Evolutionary conservation across 2,113 vertebrate genomes (phyloP).

Genomic region (Cinclus cinclus): DNA sequence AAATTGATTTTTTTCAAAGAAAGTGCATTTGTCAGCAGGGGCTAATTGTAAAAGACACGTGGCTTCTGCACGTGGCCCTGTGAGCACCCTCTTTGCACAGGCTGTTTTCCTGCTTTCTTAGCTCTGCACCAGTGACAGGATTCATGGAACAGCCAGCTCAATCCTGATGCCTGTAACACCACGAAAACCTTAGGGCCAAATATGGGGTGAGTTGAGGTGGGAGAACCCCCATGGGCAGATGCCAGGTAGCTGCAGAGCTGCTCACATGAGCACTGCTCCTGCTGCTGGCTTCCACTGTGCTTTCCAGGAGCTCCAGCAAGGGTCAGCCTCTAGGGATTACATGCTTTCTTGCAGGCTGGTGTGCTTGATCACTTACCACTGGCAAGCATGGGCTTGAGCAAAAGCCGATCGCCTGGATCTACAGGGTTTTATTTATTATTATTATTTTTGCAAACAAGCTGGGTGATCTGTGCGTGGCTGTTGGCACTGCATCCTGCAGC

Average conservation of each 20-base stretch:
- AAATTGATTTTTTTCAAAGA: background rate
- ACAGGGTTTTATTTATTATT: background rate
- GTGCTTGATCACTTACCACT: background rate
- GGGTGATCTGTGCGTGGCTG: background rate
- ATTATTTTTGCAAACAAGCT: background rate
- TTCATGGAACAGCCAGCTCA: background rate
- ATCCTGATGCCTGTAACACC: fast-evolving
- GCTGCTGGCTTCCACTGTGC: background rate
- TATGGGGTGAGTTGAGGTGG: background rate
- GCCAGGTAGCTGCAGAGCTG: background rate
- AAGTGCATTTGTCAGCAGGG: background rate
- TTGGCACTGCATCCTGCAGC: background rate
- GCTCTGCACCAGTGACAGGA: background rate
- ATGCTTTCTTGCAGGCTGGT: background rate
- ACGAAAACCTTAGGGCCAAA: fast-evolving
- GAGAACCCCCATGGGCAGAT: background rate
- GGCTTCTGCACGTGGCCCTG: background rate
- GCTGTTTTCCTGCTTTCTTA: background rate
- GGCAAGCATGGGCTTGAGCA: background rate
- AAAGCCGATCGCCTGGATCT: background rate
- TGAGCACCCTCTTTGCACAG: background rate
- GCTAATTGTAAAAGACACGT: background rate
- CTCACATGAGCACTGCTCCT: background rate
- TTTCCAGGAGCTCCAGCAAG: background rate
- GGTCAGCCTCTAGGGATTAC: background rate